Conservation (phyloP, 2,113 vertebrate species). For the Sardina pilchardus region DNA sequence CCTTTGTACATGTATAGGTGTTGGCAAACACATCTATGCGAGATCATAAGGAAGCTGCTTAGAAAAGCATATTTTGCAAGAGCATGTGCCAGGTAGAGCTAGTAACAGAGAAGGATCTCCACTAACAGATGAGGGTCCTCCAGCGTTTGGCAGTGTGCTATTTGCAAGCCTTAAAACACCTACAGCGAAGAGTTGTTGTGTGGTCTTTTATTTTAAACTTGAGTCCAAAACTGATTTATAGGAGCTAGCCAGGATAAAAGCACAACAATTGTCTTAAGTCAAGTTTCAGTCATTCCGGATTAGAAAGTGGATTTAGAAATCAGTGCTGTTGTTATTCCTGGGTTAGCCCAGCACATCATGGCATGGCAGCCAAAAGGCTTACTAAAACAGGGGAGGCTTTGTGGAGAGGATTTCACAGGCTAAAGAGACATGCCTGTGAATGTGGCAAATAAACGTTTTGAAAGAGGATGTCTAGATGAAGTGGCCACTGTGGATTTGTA, state of each 20-base stretch:
- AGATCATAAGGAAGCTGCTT: background rate
- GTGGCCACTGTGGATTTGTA: slow-evolving; percentile 19
- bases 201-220: background rate
- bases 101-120: background rate
- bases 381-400: slow-evolving; percentile 13
- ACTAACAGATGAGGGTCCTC: background rate
- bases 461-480: background rate
- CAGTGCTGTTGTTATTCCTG: slow-evolving; percentile 34
- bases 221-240: background rate
- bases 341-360: background rate
- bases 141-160: background rate
- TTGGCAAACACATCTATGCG: background rate
- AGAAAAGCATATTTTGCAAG: background rate
- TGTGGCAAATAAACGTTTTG: background rate
- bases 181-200: background rate
- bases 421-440: background rate
- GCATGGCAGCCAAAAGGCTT: background rate
- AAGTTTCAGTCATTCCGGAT: slow-evolving; percentile 20
- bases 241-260: background rate
- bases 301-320: slow-evolving; percentile 16
- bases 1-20: background rate
- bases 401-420: slow-evolving; percentile 20
- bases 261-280: background rate
- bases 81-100: background rate
- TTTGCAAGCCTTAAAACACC: background rate